Conservation (phyloP, 2,113 vertebrate genomes). For the Plotosus lineatus region DNA sequence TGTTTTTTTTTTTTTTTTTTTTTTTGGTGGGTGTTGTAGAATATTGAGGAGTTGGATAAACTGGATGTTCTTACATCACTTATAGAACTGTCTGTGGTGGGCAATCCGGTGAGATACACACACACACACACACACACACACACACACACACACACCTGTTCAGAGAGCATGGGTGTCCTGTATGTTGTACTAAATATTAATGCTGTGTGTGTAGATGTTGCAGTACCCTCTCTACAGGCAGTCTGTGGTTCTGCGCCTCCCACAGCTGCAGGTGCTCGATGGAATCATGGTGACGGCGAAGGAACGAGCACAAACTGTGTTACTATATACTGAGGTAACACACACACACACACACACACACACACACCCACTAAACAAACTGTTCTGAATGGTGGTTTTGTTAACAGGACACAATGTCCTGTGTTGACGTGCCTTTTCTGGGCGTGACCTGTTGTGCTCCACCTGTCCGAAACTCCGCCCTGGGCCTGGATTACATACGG, state of each 20-base stretch:
- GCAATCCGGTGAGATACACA: constrained; percentile 80
- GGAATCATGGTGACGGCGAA: constrained; percentile 74
- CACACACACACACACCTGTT: constrained; percentile 47
- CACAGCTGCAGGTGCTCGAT: constrained; percentile 80
- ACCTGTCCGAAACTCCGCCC: constrained; percentile 65
- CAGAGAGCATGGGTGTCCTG: background rate
- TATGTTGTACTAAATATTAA: background rate
- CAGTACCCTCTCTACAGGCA: constrained; percentile 73
- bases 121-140: constrained; percentile 42
- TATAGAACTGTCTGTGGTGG: constrained; percentile 78
- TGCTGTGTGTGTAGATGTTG: constrained; percentile 66
- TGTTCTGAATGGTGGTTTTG: background rate
- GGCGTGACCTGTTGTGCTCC: constrained; percentile 62
- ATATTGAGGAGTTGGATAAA: constrained; percentile 81
- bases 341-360: constrained; percentile 38
- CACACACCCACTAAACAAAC: background rate
- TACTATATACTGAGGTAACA: constrained; percentile 68
- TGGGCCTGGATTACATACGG: constrained; percentile 63
- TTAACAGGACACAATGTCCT: background rate
- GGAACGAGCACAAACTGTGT: constrained; percentile 77
- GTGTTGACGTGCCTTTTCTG: constrained; percentile 63
- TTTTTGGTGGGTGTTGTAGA: constrained; percentile 72
- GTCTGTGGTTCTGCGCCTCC: constrained; percentile 72
- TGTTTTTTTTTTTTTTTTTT: no score
- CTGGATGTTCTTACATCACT: constrained; percentile 77